phyloP scores from a whole-genome alignment of 2,888 invertebrate species.

The Philaethria dido region DNA sequence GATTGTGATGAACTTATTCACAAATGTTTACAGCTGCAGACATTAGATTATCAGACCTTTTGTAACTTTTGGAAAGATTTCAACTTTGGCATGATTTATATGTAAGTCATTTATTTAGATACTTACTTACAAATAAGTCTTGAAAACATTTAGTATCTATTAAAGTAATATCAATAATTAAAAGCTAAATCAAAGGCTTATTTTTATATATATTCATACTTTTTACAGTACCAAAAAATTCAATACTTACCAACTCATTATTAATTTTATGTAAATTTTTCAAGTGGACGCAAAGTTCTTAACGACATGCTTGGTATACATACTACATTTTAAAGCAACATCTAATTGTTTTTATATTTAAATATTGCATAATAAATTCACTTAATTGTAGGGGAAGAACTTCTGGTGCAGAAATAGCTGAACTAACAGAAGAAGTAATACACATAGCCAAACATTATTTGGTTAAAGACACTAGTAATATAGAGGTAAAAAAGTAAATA shows the following conservation, averaged over 20 bases:
- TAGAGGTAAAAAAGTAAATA: constrained; percentile 57
- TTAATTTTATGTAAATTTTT: too few species aligned
- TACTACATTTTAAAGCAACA: too few species aligned
- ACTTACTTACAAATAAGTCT: too few species aligned
- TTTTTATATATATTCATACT: too few species aligned
- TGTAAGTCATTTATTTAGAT: constrained; percentile 55
- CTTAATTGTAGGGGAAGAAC: constrained; percentile 58
- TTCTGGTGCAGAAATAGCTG: constrained; percentile 65
- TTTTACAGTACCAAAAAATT: too few species aligned
- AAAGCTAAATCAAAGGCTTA: too few species aligned
- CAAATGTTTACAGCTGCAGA: constrained; percentile 54
- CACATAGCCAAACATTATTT: constrained; percentile 67
- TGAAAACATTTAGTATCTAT: not conserved
- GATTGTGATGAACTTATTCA: constrained; percentile 70
- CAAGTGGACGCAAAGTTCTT: too few species aligned
- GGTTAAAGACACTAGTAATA: constrained; percentile 59
- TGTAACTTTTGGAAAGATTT: constrained; percentile 65
- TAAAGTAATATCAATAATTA: not conserved
- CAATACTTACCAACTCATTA: too few species aligned
- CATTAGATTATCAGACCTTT: constrained; percentile 63
- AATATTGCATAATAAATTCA: too few species aligned
- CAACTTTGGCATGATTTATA: constrained; percentile 61
- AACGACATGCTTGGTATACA: too few species aligned
- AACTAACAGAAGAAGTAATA: constrained; percentile 68
- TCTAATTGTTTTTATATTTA: too few species aligned